Conservation (phyloP, 1,140 invertebrate genomes). For the Diorhabda carinulata region DNA sequence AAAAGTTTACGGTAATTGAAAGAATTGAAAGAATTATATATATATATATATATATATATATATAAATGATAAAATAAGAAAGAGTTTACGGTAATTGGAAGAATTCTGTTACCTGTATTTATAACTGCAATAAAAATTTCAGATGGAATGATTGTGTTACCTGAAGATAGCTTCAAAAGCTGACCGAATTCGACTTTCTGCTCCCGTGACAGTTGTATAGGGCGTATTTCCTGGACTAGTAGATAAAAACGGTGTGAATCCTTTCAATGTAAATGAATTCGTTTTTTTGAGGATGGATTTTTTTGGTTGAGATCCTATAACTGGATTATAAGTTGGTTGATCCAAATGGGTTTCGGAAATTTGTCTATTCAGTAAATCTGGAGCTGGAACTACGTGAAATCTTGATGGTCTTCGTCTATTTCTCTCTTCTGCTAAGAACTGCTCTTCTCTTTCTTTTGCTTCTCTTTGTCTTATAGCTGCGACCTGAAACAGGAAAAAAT, state of each 20-base stretch:
- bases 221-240: constrained; percentile 68
- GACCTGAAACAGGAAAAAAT: constrained; percentile 38
- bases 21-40: too few species aligned
- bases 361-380: constrained; percentile 53
- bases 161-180: constrained; percentile 86
- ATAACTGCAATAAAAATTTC: not conserved
- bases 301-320: constrained; percentile 62
- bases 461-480: constrained; percentile 64
- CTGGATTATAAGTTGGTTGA: constrained; percentile 52
- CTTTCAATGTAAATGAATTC: constrained; percentile 78
- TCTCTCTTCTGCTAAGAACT: constrained; percentile 51
- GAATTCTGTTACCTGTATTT: not conserved
- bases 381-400: constrained; percentile 69
- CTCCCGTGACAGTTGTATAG: constrained; percentile 81
- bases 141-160: constrained; percentile 16
- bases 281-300: constrained; percentile 92
- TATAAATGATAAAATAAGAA: not conserved
- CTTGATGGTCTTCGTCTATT: constrained; percentile 59
- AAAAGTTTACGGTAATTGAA: too few species aligned
- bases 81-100: too few species aligned
- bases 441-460: constrained; percentile 59
- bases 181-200: constrained; percentile 76
- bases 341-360: constrained; percentile 41
- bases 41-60: not conserved
- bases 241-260: constrained; percentile 60